Percentiles rank a stretch among this genome's conserved stretches.
Evolutionary conservation across 2,888 invertebrate species (phyloP).

Genomic region (Eremobia ochroleuca): DNA sequence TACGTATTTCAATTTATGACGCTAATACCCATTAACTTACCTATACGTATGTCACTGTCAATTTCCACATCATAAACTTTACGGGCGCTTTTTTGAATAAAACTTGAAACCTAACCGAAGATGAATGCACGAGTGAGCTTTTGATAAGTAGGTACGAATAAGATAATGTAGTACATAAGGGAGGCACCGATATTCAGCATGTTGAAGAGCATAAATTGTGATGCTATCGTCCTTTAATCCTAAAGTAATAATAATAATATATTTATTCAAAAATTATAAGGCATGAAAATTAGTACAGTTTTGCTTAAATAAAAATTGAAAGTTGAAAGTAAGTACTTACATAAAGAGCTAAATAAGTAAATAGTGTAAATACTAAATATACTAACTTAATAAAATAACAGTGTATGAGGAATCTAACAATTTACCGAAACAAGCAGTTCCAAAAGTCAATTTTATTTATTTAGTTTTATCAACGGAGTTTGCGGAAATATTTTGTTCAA

Average conservation of each 20-base stretch:
- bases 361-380: not conserved
- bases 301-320: too few species aligned
- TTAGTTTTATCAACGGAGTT: not conserved
- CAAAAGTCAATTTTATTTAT: not conserved
- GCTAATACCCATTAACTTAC: not conserved
- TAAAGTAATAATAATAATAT: too few species aligned
- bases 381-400: not conserved
- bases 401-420: not conserved
- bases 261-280: too few species aligned
- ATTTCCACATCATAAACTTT: slow-evolving; percentile 7
- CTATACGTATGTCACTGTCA: not conserved
- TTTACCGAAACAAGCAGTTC: not conserved
- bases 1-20: slow-evolving; percentile 16
- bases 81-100: slow-evolving; percentile 9
- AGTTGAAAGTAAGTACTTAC: too few species aligned
- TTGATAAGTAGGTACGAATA: not conserved
- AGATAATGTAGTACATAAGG: not conserved
- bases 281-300: too few species aligned
- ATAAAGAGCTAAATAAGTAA: not conserved
- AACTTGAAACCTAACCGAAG: slow-evolving; percentile 6
- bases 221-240: not conserved
- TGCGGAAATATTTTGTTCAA: not conserved
- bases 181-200: not conserved
- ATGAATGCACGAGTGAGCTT: slow-evolving; percentile 9
- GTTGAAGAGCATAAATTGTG: not conserved